Base-by-base conservation (phyloP, 2,113 vertebrate species). In the Microtus pennsylvanicus region DNA sequence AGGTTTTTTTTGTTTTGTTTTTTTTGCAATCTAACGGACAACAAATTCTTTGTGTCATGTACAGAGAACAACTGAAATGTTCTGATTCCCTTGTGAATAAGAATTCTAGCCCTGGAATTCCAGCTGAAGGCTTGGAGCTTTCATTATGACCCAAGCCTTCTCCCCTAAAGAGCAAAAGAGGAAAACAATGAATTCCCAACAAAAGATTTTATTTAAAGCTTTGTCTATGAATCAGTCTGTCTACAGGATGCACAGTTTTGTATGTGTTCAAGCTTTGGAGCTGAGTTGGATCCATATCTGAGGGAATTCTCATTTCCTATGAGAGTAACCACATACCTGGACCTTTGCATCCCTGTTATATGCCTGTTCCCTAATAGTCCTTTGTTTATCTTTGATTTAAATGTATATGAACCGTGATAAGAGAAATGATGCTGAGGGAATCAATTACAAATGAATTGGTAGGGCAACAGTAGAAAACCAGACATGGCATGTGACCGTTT, bases 31-130 rank as follows among this genome's bases (percentile, higher is more conserved):
- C 45, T 86, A 61, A 5, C 45, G 33, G 9, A 26, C 35, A 83
- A 24, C n/a, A 95, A 21, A 94, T 95, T 42, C 89, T 96, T 94
- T 81, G 42, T 26, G 45, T 76, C 45, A 2, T 88, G 35, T 83
- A 94, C 5, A 83, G 5, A 81, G 81, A 86, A 67, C 70, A 50
- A 67, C 65, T 9, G 42, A 69, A 47, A 22, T 47, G 17, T 16
- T 78, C 26, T 72, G 45, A 90, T 86, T 83, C 89, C 16, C 50
- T 70, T 38, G 33, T 86, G 42, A 94, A 86, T 28, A 93, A 92
- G 94, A 96, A 72, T 2, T 55, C n/a, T 2, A 42, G 2, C 65
- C 30, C 42, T 93, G 1, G 87, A 95, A 95, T 17, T 75, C 89
- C 42, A 52, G 3, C 33, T 74, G 52, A 87, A 75, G 19, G 0